These are phyloP conservation scores for Rhizomys pruinosus DNA, from an alignment of 2,113 vertebrate genomes.

Conservation along the genomic window DNA sequence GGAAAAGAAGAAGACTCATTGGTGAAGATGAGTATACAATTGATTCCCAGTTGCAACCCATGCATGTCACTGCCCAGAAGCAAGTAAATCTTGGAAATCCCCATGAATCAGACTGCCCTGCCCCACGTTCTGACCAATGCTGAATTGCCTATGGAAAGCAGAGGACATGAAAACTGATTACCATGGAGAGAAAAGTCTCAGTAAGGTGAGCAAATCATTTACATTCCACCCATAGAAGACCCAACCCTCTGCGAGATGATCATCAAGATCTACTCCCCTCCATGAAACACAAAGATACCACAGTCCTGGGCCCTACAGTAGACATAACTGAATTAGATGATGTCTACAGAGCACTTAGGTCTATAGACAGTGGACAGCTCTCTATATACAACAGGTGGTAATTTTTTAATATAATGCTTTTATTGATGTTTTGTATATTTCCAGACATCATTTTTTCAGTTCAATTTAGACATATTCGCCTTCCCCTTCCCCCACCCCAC, in stretches of 20 bases:
- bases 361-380: slow-evolving; percentile 16
- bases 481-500: no score
- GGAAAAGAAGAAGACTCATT: not conserved
- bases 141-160: not conserved
- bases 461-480: no score
- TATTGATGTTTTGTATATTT: no score
- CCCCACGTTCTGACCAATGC: not conserved
- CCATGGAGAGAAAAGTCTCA: not conserved
- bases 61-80: not conserved
- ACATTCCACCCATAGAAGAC: not conserved
- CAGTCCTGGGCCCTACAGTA: not conserved
- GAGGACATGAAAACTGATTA: not conserved
- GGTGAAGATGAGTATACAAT: not conserved
- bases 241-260: not conserved
- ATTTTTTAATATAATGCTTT: no score
- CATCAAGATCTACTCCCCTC: slow-evolving; percentile 5
- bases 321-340: slow-evolving; percentile 51
- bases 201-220: not conserved
- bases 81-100: not conserved
- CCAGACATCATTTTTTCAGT: no score
- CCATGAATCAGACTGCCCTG: not conserved
- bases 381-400: slow-evolving; percentile 66
- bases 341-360: slow-evolving; percentile 52
- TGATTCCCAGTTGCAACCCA: not conserved
- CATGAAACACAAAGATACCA: slow-evolving; percentile 1